A percentile compares a stretch with the other conserved stretches of the same genome.
Conservation (phyloP, 1,140 invertebrate genomes). For the Neoseiulus cucumeris region DNA sequence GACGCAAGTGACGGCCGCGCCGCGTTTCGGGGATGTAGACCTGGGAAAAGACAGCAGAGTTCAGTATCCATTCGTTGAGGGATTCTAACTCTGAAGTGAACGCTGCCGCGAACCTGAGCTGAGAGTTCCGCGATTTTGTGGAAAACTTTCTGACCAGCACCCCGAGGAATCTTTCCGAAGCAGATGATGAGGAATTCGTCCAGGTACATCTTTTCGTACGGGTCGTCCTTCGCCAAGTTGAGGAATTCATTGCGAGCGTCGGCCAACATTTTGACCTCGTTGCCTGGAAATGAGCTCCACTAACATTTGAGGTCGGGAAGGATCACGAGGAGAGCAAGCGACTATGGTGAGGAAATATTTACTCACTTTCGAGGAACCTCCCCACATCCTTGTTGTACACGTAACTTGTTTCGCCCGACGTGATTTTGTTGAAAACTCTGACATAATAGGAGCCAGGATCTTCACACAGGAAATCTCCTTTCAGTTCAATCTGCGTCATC, state of each 20-base stretch:
- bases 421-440: too few relatives aligned
- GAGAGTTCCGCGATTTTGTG: background rate
- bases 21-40: background rate
- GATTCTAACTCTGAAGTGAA: background rate
- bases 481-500: too few relatives aligned
- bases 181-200: background rate
- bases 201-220: background rate
- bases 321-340: too few relatives aligned
- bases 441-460: too few relatives aligned
- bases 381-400: too few relatives aligned
- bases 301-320: too few relatives aligned
- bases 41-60: background rate
- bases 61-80: background rate
- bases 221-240: background rate
- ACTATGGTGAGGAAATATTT: too few relatives aligned
- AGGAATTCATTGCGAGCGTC: background rate
- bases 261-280: background rate
- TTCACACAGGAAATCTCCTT: too few relatives aligned
- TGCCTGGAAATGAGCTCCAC: background rate
- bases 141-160: background rate
- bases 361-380: too few relatives aligned
- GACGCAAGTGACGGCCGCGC: background rate
- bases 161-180: background rate
- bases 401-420: too few relatives aligned
- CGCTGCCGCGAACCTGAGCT: background rate